Conservation (phyloP, 2,888 invertebrate genomes). For the Chrysopilus asiliformis region DNA sequence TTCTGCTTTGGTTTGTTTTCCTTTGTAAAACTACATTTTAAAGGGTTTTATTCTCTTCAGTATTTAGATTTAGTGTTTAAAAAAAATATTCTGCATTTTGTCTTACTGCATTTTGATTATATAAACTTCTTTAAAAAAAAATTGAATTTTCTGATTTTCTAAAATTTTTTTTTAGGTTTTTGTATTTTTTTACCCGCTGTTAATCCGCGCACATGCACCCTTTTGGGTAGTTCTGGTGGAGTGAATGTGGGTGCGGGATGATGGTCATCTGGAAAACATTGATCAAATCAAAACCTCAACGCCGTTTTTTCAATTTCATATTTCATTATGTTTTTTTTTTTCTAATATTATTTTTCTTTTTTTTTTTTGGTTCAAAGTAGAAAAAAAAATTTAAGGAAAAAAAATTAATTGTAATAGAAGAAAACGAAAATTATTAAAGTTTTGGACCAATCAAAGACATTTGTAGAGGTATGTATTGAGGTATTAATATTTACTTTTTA, state of each 20-base stretch:
- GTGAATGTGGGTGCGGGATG: conserved; percentile 96
- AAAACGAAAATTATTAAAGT: neutral
- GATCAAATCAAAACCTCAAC: conserved; percentile 46
- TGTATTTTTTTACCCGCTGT: conserved; percentile 34
- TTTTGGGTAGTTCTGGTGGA: conserved; percentile 98
- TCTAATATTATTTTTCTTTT: conserved; percentile 1
- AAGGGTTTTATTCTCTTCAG: no score
- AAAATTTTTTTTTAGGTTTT: neutral
- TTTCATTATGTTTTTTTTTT: conserved; percentile 18
- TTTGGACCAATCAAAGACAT: neutral
- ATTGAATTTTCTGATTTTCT: neutral
- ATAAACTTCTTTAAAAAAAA: no score
- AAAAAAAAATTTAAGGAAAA: neutral
- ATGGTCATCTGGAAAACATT: conserved; percentile 85
- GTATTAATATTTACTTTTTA: no score
- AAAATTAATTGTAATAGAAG: neutral
- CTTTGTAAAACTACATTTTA: no score
- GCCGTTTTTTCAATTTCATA: conserved; percentile 39
- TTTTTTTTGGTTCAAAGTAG: neutral
- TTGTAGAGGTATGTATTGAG: no score
- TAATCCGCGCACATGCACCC: conserved; percentile 92
- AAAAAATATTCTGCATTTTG: no score
- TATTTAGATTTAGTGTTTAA: no score
- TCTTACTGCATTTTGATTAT: no score
- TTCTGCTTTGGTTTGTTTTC: no score